Evolutionary conservation across 2,888 invertebrate species (phyloP).

Genomic region (Mimachlamys varia): DNA sequence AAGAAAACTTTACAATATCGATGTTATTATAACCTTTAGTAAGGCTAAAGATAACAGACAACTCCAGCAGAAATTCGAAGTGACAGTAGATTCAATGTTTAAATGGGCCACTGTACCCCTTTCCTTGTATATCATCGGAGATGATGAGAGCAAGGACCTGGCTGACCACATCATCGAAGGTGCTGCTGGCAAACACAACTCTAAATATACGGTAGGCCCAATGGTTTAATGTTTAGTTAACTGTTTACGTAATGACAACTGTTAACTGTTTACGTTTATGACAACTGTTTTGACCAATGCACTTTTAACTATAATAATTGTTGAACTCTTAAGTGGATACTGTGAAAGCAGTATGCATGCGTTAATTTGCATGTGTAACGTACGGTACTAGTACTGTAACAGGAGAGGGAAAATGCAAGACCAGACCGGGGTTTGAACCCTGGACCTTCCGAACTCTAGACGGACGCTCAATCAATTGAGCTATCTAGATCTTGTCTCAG

Average conservation of each 20-base stretch:
- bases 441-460: no score
- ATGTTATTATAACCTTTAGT: constrained; percentile 69
- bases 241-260: background rate
- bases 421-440: no score
- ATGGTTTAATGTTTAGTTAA: background rate
- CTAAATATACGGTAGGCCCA: constrained; percentile 43
- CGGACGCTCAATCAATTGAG: no score
- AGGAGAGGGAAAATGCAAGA: no score
- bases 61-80: constrained; percentile 65
- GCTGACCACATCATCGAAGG: constrained; percentile 66
- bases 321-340: no score
- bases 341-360: no score
- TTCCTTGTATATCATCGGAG: constrained; percentile 75
- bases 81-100: constrained; percentile 64
- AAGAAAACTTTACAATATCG: constrained; percentile 44
- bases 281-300: no score
- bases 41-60: constrained; percentile 62
- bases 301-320: no score
- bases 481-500: no score
- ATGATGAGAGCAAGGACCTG: constrained; percentile 70
- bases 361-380: no score
- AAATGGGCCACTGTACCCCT: constrained; percentile 57
- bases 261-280: no score
- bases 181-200: background rate
- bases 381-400: no score